These are phyloP conservation scores for Geotrupes spiniger DNA, from an alignment of 2,888 invertebrate species.

Conservation along the genomic window DNA sequence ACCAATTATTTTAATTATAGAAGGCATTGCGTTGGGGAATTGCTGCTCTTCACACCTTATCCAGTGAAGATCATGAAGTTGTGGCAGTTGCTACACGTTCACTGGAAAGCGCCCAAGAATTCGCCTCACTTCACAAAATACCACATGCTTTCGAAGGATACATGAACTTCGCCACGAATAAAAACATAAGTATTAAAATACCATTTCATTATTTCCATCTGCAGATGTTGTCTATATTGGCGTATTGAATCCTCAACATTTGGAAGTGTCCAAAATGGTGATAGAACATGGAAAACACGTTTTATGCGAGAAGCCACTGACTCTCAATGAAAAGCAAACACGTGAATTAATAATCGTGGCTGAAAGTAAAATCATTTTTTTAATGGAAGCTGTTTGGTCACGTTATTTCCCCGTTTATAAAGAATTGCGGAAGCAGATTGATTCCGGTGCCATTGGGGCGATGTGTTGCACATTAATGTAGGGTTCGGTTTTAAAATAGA, in stretches of 20 bases:
- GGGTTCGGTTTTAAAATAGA: slow-evolving; percentile 65
- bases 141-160: slow-evolving; percentile 73
- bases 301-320: slow-evolving; percentile 87
- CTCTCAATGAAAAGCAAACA: slow-evolving; percentile 74
- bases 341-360: slow-evolving; percentile 68
- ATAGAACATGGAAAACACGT: slow-evolving; percentile 81
- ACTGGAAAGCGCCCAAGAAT: slow-evolving; percentile 67
- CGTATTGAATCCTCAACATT: slow-evolving; percentile 72
- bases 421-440: slow-evolving; percentile 64
- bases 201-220: no score
- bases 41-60: slow-evolving; percentile 62
- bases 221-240: slow-evolving; percentile 87
- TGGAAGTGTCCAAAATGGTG: slow-evolving; percentile 66
- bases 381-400: slow-evolving; percentile 92
- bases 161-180: slow-evolving; percentile 68
- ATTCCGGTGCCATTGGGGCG: slow-evolving; percentile 66
- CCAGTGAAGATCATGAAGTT: slow-evolving; percentile 66
- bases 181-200: slow-evolving; percentile 67
- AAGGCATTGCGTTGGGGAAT: slow-evolving; percentile 83
- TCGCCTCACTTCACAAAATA: slow-evolving; percentile 73
- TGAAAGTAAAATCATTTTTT: slow-evolving; percentile 66
- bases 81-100: slow-evolving; percentile 78
- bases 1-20: background rate
- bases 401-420: slow-evolving; percentile 78
- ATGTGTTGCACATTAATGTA: slow-evolving; percentile 64